Conservation (phyloP, 2,797 vertebrate genomes). For the Falco concolor region DNA sequence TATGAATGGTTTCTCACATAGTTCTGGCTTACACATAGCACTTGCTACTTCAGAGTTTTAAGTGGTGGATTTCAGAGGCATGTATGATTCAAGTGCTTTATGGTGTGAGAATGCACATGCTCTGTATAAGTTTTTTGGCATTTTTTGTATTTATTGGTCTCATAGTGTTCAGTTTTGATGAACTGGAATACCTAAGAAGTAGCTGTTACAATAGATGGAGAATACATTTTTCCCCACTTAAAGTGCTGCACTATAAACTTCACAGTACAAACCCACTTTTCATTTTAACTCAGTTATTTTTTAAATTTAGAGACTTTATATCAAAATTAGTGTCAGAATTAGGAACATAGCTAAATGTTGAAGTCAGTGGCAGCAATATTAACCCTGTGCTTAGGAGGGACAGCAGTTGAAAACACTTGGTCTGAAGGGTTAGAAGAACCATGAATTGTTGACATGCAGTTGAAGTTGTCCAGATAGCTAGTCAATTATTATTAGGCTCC, state of each 20-base stretch:
- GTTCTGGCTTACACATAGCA: neutral
- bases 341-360: neutral
- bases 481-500: neutral
- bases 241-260: neutral
- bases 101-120: neutral
- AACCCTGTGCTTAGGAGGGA: neutral
- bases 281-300: neutral
- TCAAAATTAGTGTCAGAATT: neutral
- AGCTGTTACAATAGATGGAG: neutral
- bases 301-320: neutral
- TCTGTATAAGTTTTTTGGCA: neutral
- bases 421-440: neutral
- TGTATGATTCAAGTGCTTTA: neutral
- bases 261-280: neutral
- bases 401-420: neutral
- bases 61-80: neutral
- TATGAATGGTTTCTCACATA: neutral
- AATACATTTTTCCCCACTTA: neutral
- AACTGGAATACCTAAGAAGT: neutral
- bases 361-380: neutral
- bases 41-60: neutral
- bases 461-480: neutral
- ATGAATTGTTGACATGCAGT: neutral
- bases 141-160: neutral
- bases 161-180: neutral